A percentile compares a stretch with the other conserved stretches of the same genome.
Evolutionary conservation across 2,113 vertebrate genomes (phyloP).

Genomic region (Gymnorhina tibicen): DNA sequence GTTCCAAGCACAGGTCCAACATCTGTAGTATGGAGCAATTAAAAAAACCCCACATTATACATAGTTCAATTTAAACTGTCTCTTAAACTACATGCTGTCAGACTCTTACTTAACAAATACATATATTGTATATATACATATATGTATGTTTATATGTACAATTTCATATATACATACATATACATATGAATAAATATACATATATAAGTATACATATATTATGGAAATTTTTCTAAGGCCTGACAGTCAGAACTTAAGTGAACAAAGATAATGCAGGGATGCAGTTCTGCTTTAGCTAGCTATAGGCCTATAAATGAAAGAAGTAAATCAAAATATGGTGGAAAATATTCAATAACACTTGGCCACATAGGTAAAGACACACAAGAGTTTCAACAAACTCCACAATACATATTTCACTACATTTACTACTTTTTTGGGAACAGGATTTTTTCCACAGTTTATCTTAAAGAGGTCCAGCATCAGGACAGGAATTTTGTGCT

Average conservation of each 20-base stretch:
- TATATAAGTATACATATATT: neutral
- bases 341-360: neutral
- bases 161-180: neutral
- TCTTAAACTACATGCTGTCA: neutral
- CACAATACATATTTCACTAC: neutral
- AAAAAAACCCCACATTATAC: neutral
- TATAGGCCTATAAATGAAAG: neutral
- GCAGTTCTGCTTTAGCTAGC: neutral
- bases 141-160: neutral
- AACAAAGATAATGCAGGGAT: neutral
- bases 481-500: neutral
- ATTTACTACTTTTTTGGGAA: neutral
- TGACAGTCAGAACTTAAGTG: neutral
- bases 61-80: neutral
- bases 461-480: neutral
- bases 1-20: constrained; percentile 82
- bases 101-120: neutral
- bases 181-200: neutral
- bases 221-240: neutral
- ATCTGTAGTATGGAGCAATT: constrained; percentile 67
- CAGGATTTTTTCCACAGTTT: neutral
- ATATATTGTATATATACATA: neutral
- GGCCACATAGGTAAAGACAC: neutral
- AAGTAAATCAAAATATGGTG: neutral
- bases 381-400: neutral